Evolutionary conservation across 2,888 invertebrate species (phyloP), one percentile per base, ranked within the genome.

Genomic region (Thymelicus lineola): DNA sequence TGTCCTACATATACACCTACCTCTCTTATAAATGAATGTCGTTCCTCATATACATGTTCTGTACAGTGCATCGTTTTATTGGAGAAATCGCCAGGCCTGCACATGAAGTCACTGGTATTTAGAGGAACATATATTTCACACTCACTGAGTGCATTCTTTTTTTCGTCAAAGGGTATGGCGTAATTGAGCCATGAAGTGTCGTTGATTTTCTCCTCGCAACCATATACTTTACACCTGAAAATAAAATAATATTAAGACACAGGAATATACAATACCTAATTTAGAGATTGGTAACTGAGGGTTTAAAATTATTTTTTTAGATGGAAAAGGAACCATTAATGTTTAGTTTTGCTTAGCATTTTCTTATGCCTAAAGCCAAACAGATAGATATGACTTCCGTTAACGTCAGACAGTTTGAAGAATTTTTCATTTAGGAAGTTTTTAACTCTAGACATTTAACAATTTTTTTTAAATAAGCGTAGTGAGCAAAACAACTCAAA

Each of bases 181-280:
- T 87, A 86, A 7, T 86, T 71, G 0, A 87, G 73, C 93, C 93
- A 93, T 1, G 92, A 92, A 0, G 93, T 91, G 74, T 93, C 90
- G 76, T 90, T 92, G 80, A 88, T 88, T 50, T 84, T 84, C 20
- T 86, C 83, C 72, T 93, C 93, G 71, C 93, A 93, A 38, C 88
- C 92, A 7, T 85, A 72, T 2, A 92, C 81, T 75, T 88, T 84
- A 71, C 93, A 93, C 80, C 93, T 93, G 79, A 20, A 80, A 76
- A 15, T 42, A 73, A 48, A 15, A 46, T 15, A 48, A 6, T 50
- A 50, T 50, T 50, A 50, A 50, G n/a, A 9, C 10, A 42, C 42
- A 38, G 38, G 7, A n/a, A n/a, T n/a, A 38, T 38, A 38, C 38
- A 38, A 38, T 38, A 7, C n/a, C n/a, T 3, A 20, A 28, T 28